Base-by-base conservation (phyloP, 2,888 invertebrate genomes). In the Ypsolopha scabrella region DNA sequence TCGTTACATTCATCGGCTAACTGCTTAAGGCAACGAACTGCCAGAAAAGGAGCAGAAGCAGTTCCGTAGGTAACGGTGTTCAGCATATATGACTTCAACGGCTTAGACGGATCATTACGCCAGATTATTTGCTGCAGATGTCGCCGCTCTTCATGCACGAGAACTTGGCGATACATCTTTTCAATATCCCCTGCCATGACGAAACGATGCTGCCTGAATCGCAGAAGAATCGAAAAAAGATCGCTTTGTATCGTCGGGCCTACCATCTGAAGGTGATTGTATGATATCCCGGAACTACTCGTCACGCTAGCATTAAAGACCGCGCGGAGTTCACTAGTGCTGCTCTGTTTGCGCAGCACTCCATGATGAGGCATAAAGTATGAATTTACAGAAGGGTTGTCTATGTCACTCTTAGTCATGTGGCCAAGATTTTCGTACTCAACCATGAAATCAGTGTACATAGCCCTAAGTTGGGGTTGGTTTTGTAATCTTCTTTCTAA, bases 51-150 rank as follows among this genome's bases (percentile, higher is more conserved):
- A 6, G 48, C 48, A 7, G 38, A 38, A 6, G 48, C 37, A 7
- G 48, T 48, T 9, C 48, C 48, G 35, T 37, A 48, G 6, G 39
- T 48, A 14, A 48, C 38, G 7, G 48, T 48, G 14, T 48, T 48
- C 4, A 48, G 10, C 8, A 13, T 37, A 4, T 38, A 37, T 9
- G 38, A 8, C 11, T 48, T 48, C 2, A 48, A 13, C 1, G 48
- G 14, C 39, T 48, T n/a, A 13, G 13, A 13, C 10, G 4, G 13
- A 9, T 48, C 34, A 14, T 13, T 13, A 3, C 48, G n/a, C 48
- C 48, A 48, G 3, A 48, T 1, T 13, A 48, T 48, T 37, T 38
- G 37, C 9, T 48, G 48, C 2, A 48, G 10, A 2, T 36, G 7
- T 1, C 48, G 37, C 7, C 38, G 14, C 4, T 24, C 24, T 39